A percentile compares a stretch with the other conserved stretches of the same genome.
These are phyloP conservation scores for Anguilla rostrata DNA, from an alignment of 2,113 vertebrate genomes.

Conservation along the genomic window DNA sequence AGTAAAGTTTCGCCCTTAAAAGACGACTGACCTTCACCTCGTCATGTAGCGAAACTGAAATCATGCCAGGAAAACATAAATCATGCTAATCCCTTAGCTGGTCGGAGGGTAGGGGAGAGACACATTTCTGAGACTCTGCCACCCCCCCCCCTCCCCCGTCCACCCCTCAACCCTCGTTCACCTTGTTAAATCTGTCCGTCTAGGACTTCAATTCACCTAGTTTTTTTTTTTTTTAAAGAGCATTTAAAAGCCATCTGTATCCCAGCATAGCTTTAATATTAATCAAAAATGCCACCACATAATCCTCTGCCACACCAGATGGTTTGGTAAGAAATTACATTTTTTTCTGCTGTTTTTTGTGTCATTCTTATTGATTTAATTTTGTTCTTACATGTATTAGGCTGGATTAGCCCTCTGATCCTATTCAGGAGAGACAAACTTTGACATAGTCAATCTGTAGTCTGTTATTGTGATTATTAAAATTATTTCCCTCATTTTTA, in stretches of 20 bases:
- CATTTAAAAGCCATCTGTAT: constrained; percentile 47
- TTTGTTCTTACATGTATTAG: constrained; percentile 61
- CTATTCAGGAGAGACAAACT: constrained; percentile 47
- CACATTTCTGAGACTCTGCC: constrained; percentile 19
- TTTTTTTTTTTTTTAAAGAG: constrained; percentile 21
- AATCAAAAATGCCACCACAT: constrained; percentile 64
- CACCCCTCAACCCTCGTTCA: constrained; percentile 38
- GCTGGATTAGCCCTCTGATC: constrained; percentile 64
- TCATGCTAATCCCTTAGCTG: constrained; percentile 60
- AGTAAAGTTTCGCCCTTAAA: constrained; percentile 1
- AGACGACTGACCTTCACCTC: constrained; percentile 50
- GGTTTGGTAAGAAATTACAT: constrained; percentile 60
- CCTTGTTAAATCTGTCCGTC: constrained; percentile 47
- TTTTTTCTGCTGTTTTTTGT: constrained; percentile 57
- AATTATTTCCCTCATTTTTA: constrained; percentile 24
- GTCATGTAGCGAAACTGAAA: constrained; percentile 51
- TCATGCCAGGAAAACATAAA: constrained; percentile 52
- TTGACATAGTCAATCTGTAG: constrained; percentile 57
- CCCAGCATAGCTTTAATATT: constrained; percentile 53
- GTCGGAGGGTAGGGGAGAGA: constrained; percentile 40
- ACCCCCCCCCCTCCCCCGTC: constrained; percentile 3
- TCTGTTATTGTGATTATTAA: constrained; percentile 55
- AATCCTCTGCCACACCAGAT: constrained; percentile 60
- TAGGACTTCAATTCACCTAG: constrained; percentile 26
- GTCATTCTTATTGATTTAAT: constrained; percentile 60